A percentile compares a stretch with the other conserved stretches of the same genome.
Conservation (phyloP, 1,140 invertebrate genomes). For the Hylaeus anthracinus region DNA sequence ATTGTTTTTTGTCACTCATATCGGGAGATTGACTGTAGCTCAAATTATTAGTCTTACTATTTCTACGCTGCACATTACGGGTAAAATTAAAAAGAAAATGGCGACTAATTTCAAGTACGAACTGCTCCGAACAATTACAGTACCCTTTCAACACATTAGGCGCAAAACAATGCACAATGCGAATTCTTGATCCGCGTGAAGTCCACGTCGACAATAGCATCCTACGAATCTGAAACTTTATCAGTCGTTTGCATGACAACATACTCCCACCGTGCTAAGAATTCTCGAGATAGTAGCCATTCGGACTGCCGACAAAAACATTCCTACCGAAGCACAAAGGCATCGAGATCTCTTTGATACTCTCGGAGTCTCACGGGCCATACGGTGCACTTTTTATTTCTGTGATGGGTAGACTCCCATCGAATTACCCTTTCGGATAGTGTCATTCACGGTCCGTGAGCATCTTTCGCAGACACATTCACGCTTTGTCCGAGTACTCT, state of each 20-base stretch:
- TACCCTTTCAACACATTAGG: too few species aligned
- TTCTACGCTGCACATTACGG: too few species aligned
- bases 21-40: too few species aligned
- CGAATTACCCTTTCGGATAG: slow-evolving; percentile 6
- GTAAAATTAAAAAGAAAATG: too few species aligned
- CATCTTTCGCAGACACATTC: background rate
- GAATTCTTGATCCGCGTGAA: background rate
- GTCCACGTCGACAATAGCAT: background rate
- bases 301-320: slow-evolving; percentile 26
- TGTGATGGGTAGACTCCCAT: slow-evolving; percentile 9
- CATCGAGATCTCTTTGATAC: slow-evolving; percentile 12
- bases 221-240: slow-evolving; percentile 2
- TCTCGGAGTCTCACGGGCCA: background rate
- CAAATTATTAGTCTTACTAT: too few species aligned
- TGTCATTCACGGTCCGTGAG: background rate
- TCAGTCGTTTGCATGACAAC: background rate
- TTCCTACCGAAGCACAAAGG: slow-evolving; percentile 12
- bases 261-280: background rate
- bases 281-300: background rate
- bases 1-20: too few species aligned
- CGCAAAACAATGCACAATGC: background rate
- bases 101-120: too few species aligned
- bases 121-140: too few species aligned
- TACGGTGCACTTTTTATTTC: slow-evolving; percentile 35
- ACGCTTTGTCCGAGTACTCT: background rate